Base-by-base conservation (phyloP, 1,140 invertebrate genomes). In the Camponotus floridanus region DNA sequence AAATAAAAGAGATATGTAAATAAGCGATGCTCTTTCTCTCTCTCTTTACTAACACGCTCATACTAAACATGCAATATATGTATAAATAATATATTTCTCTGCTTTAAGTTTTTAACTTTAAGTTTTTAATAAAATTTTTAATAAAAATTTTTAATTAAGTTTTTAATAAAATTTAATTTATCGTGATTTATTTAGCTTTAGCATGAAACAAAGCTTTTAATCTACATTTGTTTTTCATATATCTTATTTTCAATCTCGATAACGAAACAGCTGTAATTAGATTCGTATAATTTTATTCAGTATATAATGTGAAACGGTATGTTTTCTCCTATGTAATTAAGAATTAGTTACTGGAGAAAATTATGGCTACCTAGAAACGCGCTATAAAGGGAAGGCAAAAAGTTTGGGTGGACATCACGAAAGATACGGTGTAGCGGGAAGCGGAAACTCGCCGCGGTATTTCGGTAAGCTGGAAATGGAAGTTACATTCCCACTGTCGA, bases 401-500 rank as follows among this genome's bases (percentile, higher is more conserved):
- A 80, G 55, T 70, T 68, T 39, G 33, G 76, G 45, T 5, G 31
- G 76, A 80, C 76, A 55, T 80, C 15, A 45, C 45, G 64, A 15
- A 57, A 55, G 76, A 79, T 67, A 78, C 11, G 76, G 76, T 55
- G 68, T 68, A 26, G 76, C 76, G 45, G 62, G 15, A 68, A 39
- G 33, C 64, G 64, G 76, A 21, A 67, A 67, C 33, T n/a, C 33
- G 8, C 13, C 26, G 65, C 51, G 65, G 79, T 73, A 73, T 81
- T 81, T 81, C 67, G 39, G 65, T 13, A 70, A 80, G 64, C 48
- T 45, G 45, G 11, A 81, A 81, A 15, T 67, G 68, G 68, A 83
- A 73, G 68, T 83, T 83, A 71, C 67, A 61, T 81, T 81, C 67
- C 67, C 51, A 33, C 79, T 81, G 79, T 61, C 79, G 51, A 15